Conservation (phyloP, 2,888 invertebrate genomes). For the Apocheima hispidaria region DNA sequence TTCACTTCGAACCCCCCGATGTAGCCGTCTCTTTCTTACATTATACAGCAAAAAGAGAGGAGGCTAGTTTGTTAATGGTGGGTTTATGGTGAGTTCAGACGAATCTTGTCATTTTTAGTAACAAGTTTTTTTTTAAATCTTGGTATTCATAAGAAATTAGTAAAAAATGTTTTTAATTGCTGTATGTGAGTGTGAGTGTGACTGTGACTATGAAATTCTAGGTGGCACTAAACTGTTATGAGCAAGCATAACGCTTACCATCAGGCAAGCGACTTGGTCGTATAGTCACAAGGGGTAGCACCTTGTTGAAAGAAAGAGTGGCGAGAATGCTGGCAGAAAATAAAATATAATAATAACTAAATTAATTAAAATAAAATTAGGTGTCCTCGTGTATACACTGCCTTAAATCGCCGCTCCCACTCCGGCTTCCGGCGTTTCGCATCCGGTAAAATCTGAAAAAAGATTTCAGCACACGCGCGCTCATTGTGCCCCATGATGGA, state of each 20-base stretch:
- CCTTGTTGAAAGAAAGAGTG: too few relatives aligned
- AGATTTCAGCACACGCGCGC: constrained; percentile 57
- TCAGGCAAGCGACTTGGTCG: too few relatives aligned
- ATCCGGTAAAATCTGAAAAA: constrained; percentile 77
- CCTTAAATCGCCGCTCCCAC: constrained; percentile 49
- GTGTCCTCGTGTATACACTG: constrained; percentile 37
- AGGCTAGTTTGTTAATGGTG: constrained; percentile 50
- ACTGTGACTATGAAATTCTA: too few relatives aligned
- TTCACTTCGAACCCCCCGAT: constrained; percentile 66
- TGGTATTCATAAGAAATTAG: too few relatives aligned
- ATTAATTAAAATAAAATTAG: too few relatives aligned
- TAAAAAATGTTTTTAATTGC: too few relatives aligned
- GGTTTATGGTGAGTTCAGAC: constrained; percentile 10
- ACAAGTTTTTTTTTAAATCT: not conserved
- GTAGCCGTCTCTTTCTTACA: constrained; percentile 51
- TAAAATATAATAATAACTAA: too few relatives aligned
- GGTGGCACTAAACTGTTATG: too few relatives aligned
- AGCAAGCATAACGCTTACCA: too few relatives aligned
- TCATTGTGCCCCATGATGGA: constrained; percentile 54
- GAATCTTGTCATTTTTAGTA: not conserved
- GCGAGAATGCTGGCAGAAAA: too few relatives aligned
- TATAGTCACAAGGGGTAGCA: too few relatives aligned
- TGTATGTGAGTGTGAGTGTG: too few relatives aligned
- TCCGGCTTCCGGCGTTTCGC: constrained; percentile 69
- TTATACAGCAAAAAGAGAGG: constrained; percentile 49